Evolutionary conservation across 2,797 vertebrate species (phyloP), one percentile per base, ranked within the genome.

Genomic region (Alcedo atthis): DNA sequence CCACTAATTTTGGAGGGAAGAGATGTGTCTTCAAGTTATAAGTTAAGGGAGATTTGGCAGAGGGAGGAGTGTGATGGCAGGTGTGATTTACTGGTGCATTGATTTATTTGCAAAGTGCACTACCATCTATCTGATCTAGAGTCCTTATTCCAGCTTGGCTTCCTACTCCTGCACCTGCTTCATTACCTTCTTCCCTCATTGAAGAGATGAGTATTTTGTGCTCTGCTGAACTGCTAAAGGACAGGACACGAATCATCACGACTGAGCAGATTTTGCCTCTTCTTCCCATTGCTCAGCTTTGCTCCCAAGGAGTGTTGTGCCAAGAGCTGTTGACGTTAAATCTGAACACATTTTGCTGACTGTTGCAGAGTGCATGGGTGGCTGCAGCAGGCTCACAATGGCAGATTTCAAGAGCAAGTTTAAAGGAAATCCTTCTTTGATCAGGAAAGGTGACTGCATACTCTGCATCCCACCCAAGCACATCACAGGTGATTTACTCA

Each of bases 191-290:
- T 73, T 61, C 5, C 15, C 33, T 80, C 46, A 35, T 1, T 42
- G 49, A 90, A 83, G 68, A 85, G 69, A 57, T 33, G 62, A 4
- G 48, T 67, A 73, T 81, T 91, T 89, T 83, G 62, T 89, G 75
- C 57, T 93, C 75, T 94, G 35, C 55, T 89, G 55, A 73, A 54
- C 77, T 86, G 67, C 51, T 90, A 40, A 92, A 91, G 62, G 45
- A 73, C 61, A 79, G 53, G 67, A 79, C 51, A 40, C 4, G 2
- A 83, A 37, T 63, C 73, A 79, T 33, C 59, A 49, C 0, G 0
- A 78, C 51, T 45, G 63, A 87, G 67, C 32, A 76, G 46, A 66
- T 75, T 92, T 85, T 83, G 35, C 32, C 28, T 46, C 67, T 71
- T 87, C 66, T 92, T 88, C 1, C 5, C 43, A 43, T 80, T 81